A percentile compares a stretch with the other conserved stretches of the same genome.
Conservation (phyloP, 2,113 vertebrate species). For the Corythaeola cristata region DNA sequence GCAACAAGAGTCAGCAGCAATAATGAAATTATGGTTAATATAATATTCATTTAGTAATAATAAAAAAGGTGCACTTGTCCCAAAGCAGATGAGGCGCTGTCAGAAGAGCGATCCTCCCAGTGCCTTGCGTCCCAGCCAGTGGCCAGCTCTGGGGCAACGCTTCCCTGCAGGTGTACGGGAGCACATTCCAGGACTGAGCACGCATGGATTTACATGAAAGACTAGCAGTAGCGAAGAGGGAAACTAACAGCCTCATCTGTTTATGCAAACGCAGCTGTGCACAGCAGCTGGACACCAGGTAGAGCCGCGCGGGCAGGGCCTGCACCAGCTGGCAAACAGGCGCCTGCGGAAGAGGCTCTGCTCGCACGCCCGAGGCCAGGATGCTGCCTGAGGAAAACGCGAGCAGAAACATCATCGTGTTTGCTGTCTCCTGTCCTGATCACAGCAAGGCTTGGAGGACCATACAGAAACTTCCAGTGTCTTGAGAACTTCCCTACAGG, state of each 20-base stretch:
- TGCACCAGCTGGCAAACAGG: background rate
- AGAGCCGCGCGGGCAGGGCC: background rate
- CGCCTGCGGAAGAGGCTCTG: background rate
- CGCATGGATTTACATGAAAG: background rate
- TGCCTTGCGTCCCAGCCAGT: accelerated
- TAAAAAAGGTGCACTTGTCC: background rate
- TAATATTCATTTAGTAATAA: background rate
- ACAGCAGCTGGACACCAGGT: background rate
- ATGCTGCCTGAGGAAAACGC: background rate
- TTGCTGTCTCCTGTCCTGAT: background rate
- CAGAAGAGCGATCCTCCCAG: background rate
- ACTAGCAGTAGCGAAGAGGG: background rate
- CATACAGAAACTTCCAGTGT: background rate
- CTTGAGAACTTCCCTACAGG: background rate
- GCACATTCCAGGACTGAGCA: background rate
- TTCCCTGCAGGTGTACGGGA: accelerated
- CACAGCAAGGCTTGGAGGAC: background rate
- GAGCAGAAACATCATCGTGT: background rate
- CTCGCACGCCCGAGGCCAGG: background rate
- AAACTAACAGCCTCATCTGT: background rate
- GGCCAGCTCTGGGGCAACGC: accelerated
- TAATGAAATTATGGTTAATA: background rate
- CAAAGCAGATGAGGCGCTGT: background rate
- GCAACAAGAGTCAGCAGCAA: background rate
- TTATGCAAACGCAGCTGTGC: background rate